Evolutionary conservation across 1,140 invertebrate genomes (phyloP).

Genomic region (Pseudomyrmex gracilis): DNA sequence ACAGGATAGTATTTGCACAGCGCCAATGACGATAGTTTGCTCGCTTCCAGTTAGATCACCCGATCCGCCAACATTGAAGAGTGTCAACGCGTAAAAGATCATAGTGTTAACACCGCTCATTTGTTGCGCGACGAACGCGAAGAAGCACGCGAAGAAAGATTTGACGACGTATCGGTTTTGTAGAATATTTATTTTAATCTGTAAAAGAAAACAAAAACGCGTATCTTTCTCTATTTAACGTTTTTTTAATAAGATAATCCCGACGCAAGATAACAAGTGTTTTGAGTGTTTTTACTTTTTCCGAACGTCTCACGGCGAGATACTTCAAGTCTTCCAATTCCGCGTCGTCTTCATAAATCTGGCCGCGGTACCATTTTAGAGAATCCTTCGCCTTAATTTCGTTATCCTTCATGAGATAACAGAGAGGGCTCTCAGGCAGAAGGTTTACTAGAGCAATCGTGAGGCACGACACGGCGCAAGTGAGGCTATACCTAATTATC

Average conservation of each 20-base stretch:
- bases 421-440: slow-evolving; percentile 90
- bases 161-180: slow-evolving; percentile 81
- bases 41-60: slow-evolving; percentile 85
- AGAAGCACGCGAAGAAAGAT: slow-evolving; percentile 89
- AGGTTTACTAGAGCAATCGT: slow-evolving; percentile 83
- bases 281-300: slow-evolving; percentile 46
- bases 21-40: slow-evolving; percentile 90
- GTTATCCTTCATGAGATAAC: slow-evolving; percentile 70
- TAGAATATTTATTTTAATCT: slow-evolving; percentile 52
- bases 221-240: not conserved
- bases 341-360: slow-evolving; percentile 85
- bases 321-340: slow-evolving; percentile 83
- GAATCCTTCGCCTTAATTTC: slow-evolving; percentile 86
- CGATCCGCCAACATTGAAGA: slow-evolving; percentile 89
- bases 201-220: not conserved
- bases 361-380: slow-evolving; percentile 88
- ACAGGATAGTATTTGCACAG: slow-evolving; percentile 91
- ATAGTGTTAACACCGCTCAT: slow-evolving; percentile 61
- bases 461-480: slow-evolving; percentile 87
- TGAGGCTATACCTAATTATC: slow-evolving; percentile 79
- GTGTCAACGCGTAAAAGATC: slow-evolving; percentile 79
- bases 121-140: slow-evolving; percentile 92
- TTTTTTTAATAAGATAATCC: not conserved
- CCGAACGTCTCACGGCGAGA: slow-evolving; percentile 29
- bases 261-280: too few relatives aligned